Base-by-base conservation (phyloP, 2,888 invertebrate genomes). In the Mylabris sibirica region DNA sequence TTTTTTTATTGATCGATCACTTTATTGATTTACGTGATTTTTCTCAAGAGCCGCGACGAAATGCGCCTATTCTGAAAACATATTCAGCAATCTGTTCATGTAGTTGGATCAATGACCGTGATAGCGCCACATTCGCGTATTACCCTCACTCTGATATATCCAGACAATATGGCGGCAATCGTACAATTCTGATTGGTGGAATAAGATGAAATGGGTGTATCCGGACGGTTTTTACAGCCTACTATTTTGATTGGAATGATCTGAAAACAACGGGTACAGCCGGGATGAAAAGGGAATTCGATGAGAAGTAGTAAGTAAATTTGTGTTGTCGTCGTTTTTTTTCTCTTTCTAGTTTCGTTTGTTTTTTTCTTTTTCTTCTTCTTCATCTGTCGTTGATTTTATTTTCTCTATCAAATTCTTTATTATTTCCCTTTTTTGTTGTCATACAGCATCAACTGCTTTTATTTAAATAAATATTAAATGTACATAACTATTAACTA, bases 81-180 rank as follows among this genome's bases (percentile, higher is more conserved):
- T 79, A 73, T 73, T 77, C 72, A 70, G 75, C 76, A 78, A 76
- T 78, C 80, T 81, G 78, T 80, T 80, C 65, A 64, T 20, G 71
- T 76, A 79, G 81, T 84, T 81, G 79, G 60, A 30, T 66, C 74
- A 76, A 77, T 76, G 71, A 71, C 83, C 84, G 78, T 71, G 34
- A 70, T 66, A 69, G 81, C 83, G 83, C 83, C 81, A 78, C 73
- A 70, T 74, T 76, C 76, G 78, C 67, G 74, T 20, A 30, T 4
- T 44, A 17, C 44, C 44, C 44, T 44, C 44, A 44, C 44, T 17
- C 44, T 5, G 12, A 24, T 76, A 74, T 71, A 72, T 70, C 67
- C 22, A 75, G 69, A 76, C 81, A 83, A 82, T 80, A 83, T 83
- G 83, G 83, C 83, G 83, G 76, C 66, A 53, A 17, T n/a, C 30